Conservation (phyloP, 2,797 vertebrate species). For the Microctenopoma steveboyesi region DNA sequence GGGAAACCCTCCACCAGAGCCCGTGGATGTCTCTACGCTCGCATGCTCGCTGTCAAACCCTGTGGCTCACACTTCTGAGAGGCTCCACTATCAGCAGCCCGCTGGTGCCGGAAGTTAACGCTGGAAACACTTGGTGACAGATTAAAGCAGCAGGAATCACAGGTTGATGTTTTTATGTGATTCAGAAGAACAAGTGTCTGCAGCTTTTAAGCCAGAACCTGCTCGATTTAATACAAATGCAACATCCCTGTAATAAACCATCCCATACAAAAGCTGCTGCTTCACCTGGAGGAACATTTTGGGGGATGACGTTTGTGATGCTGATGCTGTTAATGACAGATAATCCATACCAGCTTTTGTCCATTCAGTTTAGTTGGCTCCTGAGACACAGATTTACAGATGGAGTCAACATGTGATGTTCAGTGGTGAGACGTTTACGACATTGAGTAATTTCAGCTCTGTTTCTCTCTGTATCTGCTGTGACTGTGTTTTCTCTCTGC, state of each 20-base stretch:
- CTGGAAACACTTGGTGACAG: conserved; percentile 11
- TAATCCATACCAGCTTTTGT: too few relatives aligned
- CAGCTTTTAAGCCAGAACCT: neutral
- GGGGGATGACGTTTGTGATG: too few relatives aligned
- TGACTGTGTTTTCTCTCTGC: neutral
- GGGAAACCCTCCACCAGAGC: conserved; percentile 27
- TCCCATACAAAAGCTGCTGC: too few relatives aligned
- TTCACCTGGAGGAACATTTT: too few relatives aligned
- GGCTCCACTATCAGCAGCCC: conserved; percentile 34
- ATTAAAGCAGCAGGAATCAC: neutral
- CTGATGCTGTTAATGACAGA: too few relatives aligned
- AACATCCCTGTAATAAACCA: too few relatives aligned
- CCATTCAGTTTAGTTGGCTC: too few relatives aligned
- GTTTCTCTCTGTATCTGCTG: neutral
- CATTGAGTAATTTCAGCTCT: neutral
- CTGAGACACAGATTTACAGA: neutral
- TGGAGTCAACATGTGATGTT: neutral
- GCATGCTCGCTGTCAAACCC: neutral
- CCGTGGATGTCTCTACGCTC: conserved; percentile 4
- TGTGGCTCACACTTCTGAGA: conserved; percentile 20
- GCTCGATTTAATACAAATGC: too few relatives aligned
- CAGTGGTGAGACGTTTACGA: neutral
- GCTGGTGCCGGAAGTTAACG: neutral
- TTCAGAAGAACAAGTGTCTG: neutral
- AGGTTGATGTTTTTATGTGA: neutral